Percentiles rank a stretch among this genome's conserved stretches.
These are phyloP conservation scores for Ranitomeya imitator DNA, from an alignment of 2,113 vertebrate species.

Conservation along the genomic window DNA sequence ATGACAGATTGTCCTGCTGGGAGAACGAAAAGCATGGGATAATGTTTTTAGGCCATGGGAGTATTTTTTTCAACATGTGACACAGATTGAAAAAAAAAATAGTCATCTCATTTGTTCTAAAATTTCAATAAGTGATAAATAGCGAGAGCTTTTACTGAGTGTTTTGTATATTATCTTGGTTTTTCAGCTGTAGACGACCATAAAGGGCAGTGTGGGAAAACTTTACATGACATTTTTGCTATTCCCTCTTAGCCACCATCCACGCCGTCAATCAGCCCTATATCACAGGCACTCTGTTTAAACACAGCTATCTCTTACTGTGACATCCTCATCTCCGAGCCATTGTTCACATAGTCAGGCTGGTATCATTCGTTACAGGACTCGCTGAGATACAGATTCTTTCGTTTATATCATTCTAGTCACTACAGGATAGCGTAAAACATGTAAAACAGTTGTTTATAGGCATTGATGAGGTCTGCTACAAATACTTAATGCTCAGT, in stretches of 20 bases:
- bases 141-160: not conserved
- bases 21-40: not conserved
- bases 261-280: conserved; percentile 13
- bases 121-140: conserved; percentile 3
- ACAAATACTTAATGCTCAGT: not conserved
- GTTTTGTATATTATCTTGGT: conserved; percentile 43
- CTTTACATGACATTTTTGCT: conserved; percentile 35
- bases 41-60: conserved; percentile 23
- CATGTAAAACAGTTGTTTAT: not conserved
- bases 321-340: conserved; percentile 5
- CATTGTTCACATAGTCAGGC: conserved; percentile 33
- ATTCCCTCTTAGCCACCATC: conserved; percentile 11
- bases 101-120: not conserved
- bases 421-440: not conserved
- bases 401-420: not conserved
- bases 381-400: not conserved
- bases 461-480: not conserved
- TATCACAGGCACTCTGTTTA: conserved; percentile 38
- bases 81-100: not conserved
- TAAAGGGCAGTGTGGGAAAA: conserved; percentile 8
- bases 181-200: conserved; percentile 20
- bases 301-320: conserved; percentile 49
- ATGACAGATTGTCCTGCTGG: conserved; percentile 17
- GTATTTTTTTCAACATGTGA: conserved; percentile 1
- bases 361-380: conserved; percentile 10